Base-by-base conservation (phyloP, 2,797 vertebrate species). In the Neoniphon sammara region DNA sequence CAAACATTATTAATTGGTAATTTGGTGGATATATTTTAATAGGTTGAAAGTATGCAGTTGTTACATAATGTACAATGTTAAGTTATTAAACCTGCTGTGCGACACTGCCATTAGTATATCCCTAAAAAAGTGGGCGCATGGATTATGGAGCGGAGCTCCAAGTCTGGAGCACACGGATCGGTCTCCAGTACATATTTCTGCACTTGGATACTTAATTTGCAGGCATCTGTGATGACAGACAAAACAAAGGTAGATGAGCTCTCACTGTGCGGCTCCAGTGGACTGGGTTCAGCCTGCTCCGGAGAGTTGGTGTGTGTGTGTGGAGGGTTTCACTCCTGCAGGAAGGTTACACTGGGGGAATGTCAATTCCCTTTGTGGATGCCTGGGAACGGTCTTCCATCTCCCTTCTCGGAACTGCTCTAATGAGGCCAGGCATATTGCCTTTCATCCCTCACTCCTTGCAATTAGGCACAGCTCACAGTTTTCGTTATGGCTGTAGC, bases 351-450 rank as follows among this genome's bases (percentile, higher is more conserved):
- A 91, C 90, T 68, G 71, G 85, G 92, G 89, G 91, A 92, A 91
- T 89, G 88, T 92, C 89, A 90, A 88, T 91, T 92, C 90, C 87
- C 89, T 89, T 93, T 92, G 90, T 92, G 90, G 90, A 80, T 91
- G 90, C 88, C 91, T 91, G 91, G 91, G 91, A 94, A 93, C 87
- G 73, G 75, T 90, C 89, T 86, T 88, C 90, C 87, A 88, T 87
- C 87, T 87, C 84, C 86, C 90, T 91, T 90, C 88, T 92, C 84
- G 84, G 89, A 92, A 91, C 86, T 84, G 86, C 86, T 93, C 85
- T 91, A 93, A 94, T 92, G 91, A 93, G 92, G 92, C 91, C 91
- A 92, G 89, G 85, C 91, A 85, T 93, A 91, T 93, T 92, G 91
- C 88, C 89, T 94, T 94, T 93, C 91, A 92, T 93, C 86, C 90